Conservation (phyloP, 2,888 invertebrate genomes). For the Epistrophe eligans region DNA sequence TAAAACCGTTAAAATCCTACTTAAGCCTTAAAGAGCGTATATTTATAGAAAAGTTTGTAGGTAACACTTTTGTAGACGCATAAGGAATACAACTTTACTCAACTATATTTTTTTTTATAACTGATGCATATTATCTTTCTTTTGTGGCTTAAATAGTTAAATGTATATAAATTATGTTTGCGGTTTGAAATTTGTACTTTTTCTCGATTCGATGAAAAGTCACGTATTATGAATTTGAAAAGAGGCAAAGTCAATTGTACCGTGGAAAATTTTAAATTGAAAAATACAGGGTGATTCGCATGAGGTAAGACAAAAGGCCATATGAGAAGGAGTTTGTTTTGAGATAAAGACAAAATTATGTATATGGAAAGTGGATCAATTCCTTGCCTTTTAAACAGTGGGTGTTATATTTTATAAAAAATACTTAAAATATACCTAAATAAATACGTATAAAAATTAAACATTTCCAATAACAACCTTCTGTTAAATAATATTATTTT, state of each 20-base stretch:
- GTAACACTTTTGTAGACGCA: background rate
- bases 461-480: too few species aligned
- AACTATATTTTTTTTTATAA: background rate
- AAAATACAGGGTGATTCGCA: constrained; percentile 12
- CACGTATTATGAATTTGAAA: constrained; percentile 53
- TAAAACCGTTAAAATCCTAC: constrained; percentile 26
- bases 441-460: too few species aligned
- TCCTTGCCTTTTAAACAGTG: too few species aligned
- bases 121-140: constrained; percentile 27
- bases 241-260: constrained; percentile 55
- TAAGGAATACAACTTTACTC: background rate
- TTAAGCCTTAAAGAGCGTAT: constrained; percentile 6
- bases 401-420: too few species aligned
- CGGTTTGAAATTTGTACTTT: constrained; percentile 13
- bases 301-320: background rate
- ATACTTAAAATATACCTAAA: too few species aligned
- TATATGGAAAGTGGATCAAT: too few species aligned
- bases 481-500: too few species aligned
- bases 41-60: background rate
- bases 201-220: constrained; percentile 41
- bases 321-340: too few species aligned
- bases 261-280: constrained; percentile 60
- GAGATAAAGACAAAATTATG: too few species aligned
- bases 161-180: constrained; percentile 1
- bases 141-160: constrained; percentile 25